Evolutionary conservation across 2,888 invertebrate genomes (phyloP), one percentile per base, ranked within the genome.

Genomic region (Heliconius hortense): DNA sequence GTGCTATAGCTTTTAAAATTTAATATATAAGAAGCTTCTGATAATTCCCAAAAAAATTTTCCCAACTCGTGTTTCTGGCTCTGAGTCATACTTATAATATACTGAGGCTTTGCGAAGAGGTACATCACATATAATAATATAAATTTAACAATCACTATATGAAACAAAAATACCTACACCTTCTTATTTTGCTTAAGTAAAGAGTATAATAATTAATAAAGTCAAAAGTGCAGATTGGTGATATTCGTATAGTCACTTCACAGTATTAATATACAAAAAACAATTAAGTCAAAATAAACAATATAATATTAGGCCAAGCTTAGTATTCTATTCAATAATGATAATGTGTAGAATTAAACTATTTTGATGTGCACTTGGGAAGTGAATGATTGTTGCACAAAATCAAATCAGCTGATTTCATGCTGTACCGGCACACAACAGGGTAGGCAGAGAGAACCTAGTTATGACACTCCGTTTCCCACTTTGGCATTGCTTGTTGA

Each of bases 101-200:
- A 60, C 18, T 71, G 69, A 56, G 39, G 71, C 71, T 62, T 62
- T 71, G 71, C 71, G 71, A 71, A 71, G 11, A 62, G 59, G 71
- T 71, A 60, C 21, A 71, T n/a, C n/a, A n/a, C n/a, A n/a, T n/a
- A n/a, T n/a, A n/a, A n/a, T 21, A 26, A 11, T 43, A 59, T 60
- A 62, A 60, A 71, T 43, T 43, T 39, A 24, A 59, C 39, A 62
- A 39, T 43, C 7, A 18, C 35, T 35, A 35, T 28, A 18, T 62
- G 5, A 39, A 62, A 62, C n/a, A 35, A 56, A 31, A 56, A 31
- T 31, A 7, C 31, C 26, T 18, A 1, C 13, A 26, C 13, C 28
- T 28, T 53, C 10, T 53, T 28, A 2, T 15, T 31, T 31, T 53
- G 26, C 24, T n/a, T 69, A 56, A 31, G 31, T 39, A 69, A 31